Conservation (phyloP, 2,113 vertebrate genomes). For the Rhinolophus sinicus region DNA sequence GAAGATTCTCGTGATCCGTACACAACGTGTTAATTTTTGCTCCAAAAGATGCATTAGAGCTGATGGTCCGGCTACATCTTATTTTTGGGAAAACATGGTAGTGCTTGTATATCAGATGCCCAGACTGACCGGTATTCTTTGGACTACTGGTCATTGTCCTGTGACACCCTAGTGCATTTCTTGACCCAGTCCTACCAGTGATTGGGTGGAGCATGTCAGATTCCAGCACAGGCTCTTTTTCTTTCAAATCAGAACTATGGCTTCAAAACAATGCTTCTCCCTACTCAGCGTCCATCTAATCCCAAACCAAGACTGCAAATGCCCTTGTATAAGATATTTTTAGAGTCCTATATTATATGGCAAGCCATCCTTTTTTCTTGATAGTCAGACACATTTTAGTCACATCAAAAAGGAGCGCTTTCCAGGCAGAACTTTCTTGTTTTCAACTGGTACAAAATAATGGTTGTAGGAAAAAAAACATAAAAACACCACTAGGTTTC, state of each 20-base stretch:
- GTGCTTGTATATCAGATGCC: rapidly evolving
- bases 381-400: neutral
- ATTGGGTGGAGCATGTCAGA: neutral
- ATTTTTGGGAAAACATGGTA: too few species aligned
- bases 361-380: neutral
- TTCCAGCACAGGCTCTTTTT: neutral
- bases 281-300: neutral
- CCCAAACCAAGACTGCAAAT: neutral
- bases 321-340: neutral
- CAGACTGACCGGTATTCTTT: neutral
- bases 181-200: neutral
- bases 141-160: neutral
- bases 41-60: too few species aligned
- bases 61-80: too few species aligned
- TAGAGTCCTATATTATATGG: neutral
- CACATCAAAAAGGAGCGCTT: neutral
- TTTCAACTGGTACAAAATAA: neutral
- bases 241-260: neutral
- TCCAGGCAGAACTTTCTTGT: neutral
- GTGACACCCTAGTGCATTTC: neutral
- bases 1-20: too few species aligned
- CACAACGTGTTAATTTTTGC: too few species aligned
- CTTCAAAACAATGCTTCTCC: neutral
- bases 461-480: neutral
- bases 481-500: neutral